Base-by-base conservation (phyloP, 1,140 invertebrate species). In the Ladona fulva region DNA sequence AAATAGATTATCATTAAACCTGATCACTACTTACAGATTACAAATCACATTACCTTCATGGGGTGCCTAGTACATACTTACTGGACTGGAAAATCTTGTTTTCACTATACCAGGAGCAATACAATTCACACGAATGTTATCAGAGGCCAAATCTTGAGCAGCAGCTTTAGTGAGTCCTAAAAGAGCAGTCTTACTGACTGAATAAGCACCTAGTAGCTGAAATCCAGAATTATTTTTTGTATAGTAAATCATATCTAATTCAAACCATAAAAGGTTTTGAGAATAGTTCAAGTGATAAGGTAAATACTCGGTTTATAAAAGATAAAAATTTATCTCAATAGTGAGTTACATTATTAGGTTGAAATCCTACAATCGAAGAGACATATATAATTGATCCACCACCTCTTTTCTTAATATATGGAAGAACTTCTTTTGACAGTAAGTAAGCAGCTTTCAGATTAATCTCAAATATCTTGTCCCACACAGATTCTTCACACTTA, bases 391-490 rank as follows among this genome's bases (percentile, higher is more conserved):
- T 93, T 75, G 89, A 93, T 10, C 95, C 93, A 24, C 91, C 91
- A 78, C 92, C 91, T 83, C 92, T 85, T 84, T 95, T 89, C 78
- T 91, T 87, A 75, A 99, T 86, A 82, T 93, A 88, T 0, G 97
- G 96, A 25, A 95, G 86, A 12, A 92, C 91, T 86, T 97, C 93
- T 87, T 98, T 93, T 5, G 95, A 92, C 42, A 99, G 83, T 76
- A 98, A 84, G 86, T 93, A 98, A 5, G 94, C 90, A 77, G 91
- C 87, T 87, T 98, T 98, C 0, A 99, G 93, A 89, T 99, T 99
- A 0, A 95, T 87, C 79, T 99, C 96, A 87, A 99, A 97, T 83
- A 99, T 95, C 89, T 99, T 97, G 83, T 97, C 94, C 96, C 95
- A 98, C 1, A 89, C 87, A 77, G 89, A 86, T 86, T 96, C 95